Conservation (phyloP, 2,797 vertebrate genomes). For the Notoglanidium macrostoma region DNA sequence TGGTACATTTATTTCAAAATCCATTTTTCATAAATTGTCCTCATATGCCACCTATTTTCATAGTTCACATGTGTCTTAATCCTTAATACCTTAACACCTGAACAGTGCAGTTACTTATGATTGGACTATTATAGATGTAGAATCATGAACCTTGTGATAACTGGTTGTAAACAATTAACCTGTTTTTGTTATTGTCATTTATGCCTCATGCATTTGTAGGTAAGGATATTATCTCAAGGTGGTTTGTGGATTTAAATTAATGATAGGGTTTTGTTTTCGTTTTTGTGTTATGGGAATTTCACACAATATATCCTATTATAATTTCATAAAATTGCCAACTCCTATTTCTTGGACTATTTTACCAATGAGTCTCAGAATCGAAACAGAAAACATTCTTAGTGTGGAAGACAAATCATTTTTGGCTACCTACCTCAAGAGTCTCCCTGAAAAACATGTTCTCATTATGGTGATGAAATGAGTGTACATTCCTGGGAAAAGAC, state of each 20-base stretch:
- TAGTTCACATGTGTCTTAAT: not conserved
- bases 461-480: not conserved
- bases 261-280: not conserved
- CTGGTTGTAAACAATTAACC: not conserved
- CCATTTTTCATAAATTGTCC: not conserved
- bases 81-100: not conserved
- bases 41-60: not conserved
- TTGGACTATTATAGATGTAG: not conserved
- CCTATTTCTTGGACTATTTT: not conserved
- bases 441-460: constrained; percentile 6
- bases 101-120: not conserved
- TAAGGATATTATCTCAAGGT: not conserved
- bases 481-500: constrained; percentile 4
- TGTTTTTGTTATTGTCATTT: not conserved
- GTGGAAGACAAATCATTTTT: not conserved
- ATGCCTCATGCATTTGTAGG: not conserved
- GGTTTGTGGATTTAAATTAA: not conserved
- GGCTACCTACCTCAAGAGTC: not conserved
- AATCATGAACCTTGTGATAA: not conserved
- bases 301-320: not conserved
- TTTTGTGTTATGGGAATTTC: not conserved
- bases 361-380: not conserved
- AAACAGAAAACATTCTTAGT: not conserved
- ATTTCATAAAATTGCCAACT: not conserved
- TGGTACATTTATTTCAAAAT: not conserved